phyloP scores from a whole-genome alignment of 2,888 invertebrate genomes.

The Rotaria magnacalcarata region DNA sequence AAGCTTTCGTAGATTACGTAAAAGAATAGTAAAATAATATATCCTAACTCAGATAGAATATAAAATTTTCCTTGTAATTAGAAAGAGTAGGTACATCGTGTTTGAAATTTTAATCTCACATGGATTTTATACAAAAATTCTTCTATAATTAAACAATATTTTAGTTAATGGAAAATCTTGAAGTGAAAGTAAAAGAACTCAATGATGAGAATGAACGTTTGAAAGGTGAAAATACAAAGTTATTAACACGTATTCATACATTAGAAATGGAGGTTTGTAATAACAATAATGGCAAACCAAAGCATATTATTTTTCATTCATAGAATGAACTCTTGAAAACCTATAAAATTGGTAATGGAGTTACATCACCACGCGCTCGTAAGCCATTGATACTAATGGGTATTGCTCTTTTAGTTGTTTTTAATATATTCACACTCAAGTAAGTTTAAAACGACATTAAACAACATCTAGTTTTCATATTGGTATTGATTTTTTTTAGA shows the following conservation, averaged over 20 bases:
- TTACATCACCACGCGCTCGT: conserved; percentile 3
- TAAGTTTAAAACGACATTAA: not conserved
- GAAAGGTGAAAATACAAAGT: conserved; percentile 40
- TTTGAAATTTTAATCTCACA: too few relatives aligned
- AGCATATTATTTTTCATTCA: not conserved
- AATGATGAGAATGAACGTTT: conserved; percentile 39
- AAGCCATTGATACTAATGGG: conserved; percentile 22
- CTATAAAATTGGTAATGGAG: not conserved
- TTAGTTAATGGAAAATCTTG: conserved; percentile 45
- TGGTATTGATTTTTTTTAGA: not conserved
- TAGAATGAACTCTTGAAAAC: conserved; percentile 14
- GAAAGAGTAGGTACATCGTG: too few relatives aligned
- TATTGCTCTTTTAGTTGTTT: not conserved
- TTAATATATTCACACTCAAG: conserved; percentile 9
- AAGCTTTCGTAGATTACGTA: not conserved
- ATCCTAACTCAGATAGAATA: too few relatives aligned
- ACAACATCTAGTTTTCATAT: not conserved
- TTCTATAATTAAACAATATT: not conserved
- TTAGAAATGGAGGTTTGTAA: conserved; percentile 41
- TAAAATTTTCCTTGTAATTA: too few relatives aligned
- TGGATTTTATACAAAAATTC: too few relatives aligned
- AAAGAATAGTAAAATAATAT: not conserved
- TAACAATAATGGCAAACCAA: too few relatives aligned
- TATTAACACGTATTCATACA: conserved; percentile 33
- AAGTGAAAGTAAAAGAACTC: conserved; percentile 39